Conservation (phyloP, 2,888 invertebrate species). For the Anaspis maculata region DNA sequence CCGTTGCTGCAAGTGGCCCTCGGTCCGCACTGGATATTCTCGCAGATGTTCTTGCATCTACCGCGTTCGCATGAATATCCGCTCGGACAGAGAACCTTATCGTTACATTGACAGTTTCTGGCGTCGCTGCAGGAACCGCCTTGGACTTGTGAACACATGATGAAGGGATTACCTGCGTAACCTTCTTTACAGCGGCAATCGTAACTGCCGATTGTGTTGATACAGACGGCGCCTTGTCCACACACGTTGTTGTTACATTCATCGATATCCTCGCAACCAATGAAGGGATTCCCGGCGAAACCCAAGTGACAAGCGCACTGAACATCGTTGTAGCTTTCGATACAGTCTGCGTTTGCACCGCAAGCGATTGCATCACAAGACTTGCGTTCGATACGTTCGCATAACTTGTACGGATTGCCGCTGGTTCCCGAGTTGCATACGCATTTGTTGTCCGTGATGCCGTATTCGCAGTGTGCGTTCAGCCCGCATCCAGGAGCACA, state of each 20-base stretch:
- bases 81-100: conserved; percentile 63
- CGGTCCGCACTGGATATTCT: conserved; percentile 68
- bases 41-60: conserved; percentile 70
- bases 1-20: conserved; percentile 74
- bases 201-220: conserved; percentile 81
- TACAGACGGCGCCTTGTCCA: conserved; percentile 78
- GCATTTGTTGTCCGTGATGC: conserved; percentile 62
- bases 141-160: conserved; percentile 65
- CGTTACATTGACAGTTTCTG: conserved; percentile 60
- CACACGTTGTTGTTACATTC: conserved; percentile 75
- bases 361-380: conserved; percentile 66
- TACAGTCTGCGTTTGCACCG: conserved; percentile 72
- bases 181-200: conserved; percentile 83
- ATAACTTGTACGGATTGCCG: conserved; percentile 83
- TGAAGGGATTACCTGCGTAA: conserved; percentile 80
- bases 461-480: conserved; percentile 84
- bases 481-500: conserved; percentile 74
- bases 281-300: conserved; percentile 79
- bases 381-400: conserved; percentile 61
- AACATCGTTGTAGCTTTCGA: conserved; percentile 62
- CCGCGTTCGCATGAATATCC: conserved; percentile 68
- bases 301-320: conserved; percentile 79
- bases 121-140: conserved; percentile 64
- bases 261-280: conserved; percentile 71
- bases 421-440: conserved; percentile 75